These are phyloP conservation scores for Aphis craccivora DNA, from an alignment of 1,140 invertebrate species.

Conservation along the genomic window DNA sequence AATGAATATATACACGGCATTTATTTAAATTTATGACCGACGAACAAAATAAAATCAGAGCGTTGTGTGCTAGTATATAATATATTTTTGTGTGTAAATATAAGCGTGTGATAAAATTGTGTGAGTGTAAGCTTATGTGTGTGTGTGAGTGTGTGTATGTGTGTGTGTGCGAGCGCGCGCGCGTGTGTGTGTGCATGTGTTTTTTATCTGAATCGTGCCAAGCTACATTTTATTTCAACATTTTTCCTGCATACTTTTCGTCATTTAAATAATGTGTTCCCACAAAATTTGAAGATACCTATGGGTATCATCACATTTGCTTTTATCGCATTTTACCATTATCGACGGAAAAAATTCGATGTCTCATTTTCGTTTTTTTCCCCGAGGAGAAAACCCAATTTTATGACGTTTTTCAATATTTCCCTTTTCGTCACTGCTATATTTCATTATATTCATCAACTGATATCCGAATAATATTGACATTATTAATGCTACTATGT, in stretches of 20 bases:
- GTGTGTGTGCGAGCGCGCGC: background rate
- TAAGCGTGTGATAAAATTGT: background rate
- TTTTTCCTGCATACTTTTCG: background rate
- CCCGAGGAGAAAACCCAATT: background rate
- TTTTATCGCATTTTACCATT: constrained; percentile 1
- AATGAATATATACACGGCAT: background rate
- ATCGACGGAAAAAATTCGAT: background rate
- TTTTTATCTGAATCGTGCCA: constrained; percentile 11
- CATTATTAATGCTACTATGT: background rate
- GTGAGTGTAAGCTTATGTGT: background rate
- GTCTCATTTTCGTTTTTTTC: background rate
- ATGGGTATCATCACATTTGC: background rate
- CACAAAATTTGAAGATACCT: background rate
- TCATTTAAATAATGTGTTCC: constrained; percentile 5
- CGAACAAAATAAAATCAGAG: background rate
- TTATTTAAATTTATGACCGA: background rate
- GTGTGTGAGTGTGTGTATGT: background rate
- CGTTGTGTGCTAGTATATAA: background rate
- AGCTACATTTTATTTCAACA: background rate
- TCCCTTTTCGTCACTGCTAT: background rate
- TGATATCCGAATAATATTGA: background rate
- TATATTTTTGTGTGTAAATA: background rate
- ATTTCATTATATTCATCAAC: background rate
- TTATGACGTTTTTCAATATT: background rate
- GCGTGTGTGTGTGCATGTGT: background rate